Evolutionary conservation across 2,113 vertebrate genomes (phyloP).

Genomic region (Steatornis caripensis): DNA sequence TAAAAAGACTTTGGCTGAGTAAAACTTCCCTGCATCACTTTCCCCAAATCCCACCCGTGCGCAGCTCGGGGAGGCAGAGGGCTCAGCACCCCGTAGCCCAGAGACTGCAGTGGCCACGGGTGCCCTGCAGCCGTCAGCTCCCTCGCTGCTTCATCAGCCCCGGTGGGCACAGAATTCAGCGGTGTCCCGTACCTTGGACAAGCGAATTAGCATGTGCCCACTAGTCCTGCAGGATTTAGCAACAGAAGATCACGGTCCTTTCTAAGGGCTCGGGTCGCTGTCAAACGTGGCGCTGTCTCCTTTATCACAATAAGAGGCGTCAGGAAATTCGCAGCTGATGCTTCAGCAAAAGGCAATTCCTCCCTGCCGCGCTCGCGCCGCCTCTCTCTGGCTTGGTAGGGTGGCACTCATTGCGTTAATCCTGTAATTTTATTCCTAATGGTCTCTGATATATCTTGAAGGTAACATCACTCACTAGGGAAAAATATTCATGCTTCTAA

Average conservation of each 20-base stretch:
- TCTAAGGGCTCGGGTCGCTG: not conserved
- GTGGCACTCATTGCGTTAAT: not conserved
- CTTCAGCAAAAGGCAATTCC: not conserved
- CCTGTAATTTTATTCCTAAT: not conserved
- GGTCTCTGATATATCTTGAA: not conserved
- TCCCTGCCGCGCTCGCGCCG: not conserved
- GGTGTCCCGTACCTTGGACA: not conserved
- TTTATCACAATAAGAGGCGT: not conserved
- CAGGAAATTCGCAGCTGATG: not conserved
- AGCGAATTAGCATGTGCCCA: not conserved
- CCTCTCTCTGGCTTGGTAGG: not conserved
- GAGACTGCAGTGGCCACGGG: fast-evolving
- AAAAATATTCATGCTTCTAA: not conserved
- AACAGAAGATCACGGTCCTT: fast-evolving
- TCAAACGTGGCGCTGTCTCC: not conserved
- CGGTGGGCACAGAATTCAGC: not conserved
- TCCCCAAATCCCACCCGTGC: not conserved
- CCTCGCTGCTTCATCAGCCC: not conserved
- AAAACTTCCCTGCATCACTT: not conserved
- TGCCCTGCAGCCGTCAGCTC: not conserved
- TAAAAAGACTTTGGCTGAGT: not conserved
- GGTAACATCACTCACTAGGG: not conserved
- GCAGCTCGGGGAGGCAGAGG: fast-evolving
- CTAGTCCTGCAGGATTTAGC: not conserved
- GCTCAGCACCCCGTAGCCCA: not conserved